These are phyloP conservation scores for Aleiodes leptofemur DNA, from an alignment of 2,888 invertebrate genomes.

Conservation along the genomic window DNA sequence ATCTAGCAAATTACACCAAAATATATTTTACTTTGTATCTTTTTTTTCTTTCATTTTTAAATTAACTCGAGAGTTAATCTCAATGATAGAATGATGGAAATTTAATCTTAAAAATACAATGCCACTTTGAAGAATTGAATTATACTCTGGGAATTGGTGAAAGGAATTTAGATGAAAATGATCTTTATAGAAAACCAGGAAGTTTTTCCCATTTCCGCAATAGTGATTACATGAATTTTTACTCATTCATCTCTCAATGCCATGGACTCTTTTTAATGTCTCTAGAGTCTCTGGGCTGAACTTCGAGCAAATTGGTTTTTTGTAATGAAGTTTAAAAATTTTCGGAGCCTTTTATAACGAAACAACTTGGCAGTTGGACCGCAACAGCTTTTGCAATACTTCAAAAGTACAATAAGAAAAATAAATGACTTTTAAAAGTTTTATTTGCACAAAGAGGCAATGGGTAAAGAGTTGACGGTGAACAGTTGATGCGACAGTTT, in stretches of 20 bases:
- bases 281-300: no score
- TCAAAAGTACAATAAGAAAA: constrained; percentile 36
- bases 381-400: constrained; percentile 6
- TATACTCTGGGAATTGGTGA: not conserved
- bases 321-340: no score
- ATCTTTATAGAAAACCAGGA: no score
- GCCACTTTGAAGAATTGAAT: not conserved
- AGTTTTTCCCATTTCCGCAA: no score
- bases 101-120: not conserved
- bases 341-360: no score
- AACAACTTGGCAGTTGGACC: no score
- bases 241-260: no score
- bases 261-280: no score
- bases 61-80: constrained; percentile 13
- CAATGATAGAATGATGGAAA: constrained; percentile 9
- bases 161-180: not conserved
- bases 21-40: constrained; percentile 18
- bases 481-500: constrained; percentile 48
- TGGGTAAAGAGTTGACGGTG: constrained; percentile 23
- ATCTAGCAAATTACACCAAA: constrained; percentile 32
- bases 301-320: no score
- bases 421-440: constrained; percentile 12
- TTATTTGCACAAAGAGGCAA: constrained; percentile 23
- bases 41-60: not conserved
- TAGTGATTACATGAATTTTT: no score